Conservation (phyloP, 1,140 invertebrate genomes). For the Spodoptera litura region DNA sequence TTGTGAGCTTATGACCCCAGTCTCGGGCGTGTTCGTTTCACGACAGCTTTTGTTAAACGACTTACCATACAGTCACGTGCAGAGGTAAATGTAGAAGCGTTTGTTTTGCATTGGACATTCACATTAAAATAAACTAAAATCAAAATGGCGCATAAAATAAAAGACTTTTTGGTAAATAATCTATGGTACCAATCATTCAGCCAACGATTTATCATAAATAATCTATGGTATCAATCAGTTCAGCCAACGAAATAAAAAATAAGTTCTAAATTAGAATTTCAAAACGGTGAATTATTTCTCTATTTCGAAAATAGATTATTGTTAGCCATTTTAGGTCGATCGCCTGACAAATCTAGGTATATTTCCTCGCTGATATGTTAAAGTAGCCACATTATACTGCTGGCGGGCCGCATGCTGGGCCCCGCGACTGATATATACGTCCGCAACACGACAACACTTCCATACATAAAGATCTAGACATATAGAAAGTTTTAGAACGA, state of each 20-base stretch:
- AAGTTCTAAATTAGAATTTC: no score
- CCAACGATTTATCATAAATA: no score
- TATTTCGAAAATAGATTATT: conserved; percentile 15
- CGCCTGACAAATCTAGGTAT: conserved; percentile 49
- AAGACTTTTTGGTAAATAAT: no score
- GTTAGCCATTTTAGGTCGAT: conserved; percentile 21
- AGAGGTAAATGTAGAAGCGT: conserved; percentile 3
- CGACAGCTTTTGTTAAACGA: conserved; percentile 33
- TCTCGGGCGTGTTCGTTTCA: conserved; percentile 21
- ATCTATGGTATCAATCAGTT: no score
- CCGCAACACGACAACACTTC: conserved; percentile 40
- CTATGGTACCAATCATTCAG: no score
- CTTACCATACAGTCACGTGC: conserved; percentile 1
- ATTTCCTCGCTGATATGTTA: conserved; percentile 38
- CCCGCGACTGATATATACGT: conserved; percentile 33
- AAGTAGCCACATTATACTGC: conserved; percentile 45
- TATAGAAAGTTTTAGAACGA: not conserved
- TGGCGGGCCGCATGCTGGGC: conserved; percentile 28
- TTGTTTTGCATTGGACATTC: conserved; percentile 1
- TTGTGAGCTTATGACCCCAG: conserved; percentile 66
- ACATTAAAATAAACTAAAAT: not conserved
- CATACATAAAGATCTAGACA: conserved; percentile 4
- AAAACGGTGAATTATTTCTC: not conserved
- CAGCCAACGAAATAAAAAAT: no score
- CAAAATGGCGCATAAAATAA: no score